Evolutionary conservation across 2,888 invertebrate species (phyloP).

Genomic region (Tachina grossa): DNA sequence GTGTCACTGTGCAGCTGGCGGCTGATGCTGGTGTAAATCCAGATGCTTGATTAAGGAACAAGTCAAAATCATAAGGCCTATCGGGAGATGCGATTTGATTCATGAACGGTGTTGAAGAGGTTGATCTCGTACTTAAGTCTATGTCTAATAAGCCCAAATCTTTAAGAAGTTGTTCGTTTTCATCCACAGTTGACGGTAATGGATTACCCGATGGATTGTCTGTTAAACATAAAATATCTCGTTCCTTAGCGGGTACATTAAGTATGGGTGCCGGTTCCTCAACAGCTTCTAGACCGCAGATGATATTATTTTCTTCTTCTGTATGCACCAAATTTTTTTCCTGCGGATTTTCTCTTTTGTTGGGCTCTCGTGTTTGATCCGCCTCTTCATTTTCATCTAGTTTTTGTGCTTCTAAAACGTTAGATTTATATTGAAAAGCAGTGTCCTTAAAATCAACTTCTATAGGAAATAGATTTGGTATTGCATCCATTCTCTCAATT

Average conservation of each 20-base stretch:
- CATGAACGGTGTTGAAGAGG: constrained; percentile 73
- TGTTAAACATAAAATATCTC: constrained; percentile 49
- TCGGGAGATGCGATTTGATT: constrained; percentile 74
- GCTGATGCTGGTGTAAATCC: constrained; percentile 6
- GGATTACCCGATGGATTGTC: constrained; percentile 49
- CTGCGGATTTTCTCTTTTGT: not conserved
- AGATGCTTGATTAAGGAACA: constrained; percentile 77
- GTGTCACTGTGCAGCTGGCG: constrained; percentile 22
- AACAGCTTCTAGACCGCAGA: constrained; percentile 78
- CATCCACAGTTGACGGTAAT: constrained; percentile 13
- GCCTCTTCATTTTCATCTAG: constrained; percentile 79
- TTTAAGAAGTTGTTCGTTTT: constrained; percentile 82
- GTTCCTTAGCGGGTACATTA: constrained; percentile 73
- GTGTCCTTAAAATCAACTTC: constrained; percentile 96
- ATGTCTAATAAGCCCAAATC: constrained; percentile 85
- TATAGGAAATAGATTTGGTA: constrained; percentile 93
- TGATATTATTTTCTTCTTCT: constrained; percentile 61
- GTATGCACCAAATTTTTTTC: not conserved
- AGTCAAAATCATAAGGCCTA: constrained; percentile 78
- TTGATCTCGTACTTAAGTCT: constrained; percentile 77
- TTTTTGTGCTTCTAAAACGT: constrained; percentile 79
- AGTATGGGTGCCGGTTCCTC: constrained; percentile 79
- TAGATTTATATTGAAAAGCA: constrained; percentile 93
- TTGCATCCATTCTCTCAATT: constrained; percentile 89
- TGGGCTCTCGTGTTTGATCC: constrained; percentile 44